These are phyloP conservation scores for Noctilio leporinus DNA, from an alignment of 2,113 vertebrate species.

Conservation along the genomic window DNA sequence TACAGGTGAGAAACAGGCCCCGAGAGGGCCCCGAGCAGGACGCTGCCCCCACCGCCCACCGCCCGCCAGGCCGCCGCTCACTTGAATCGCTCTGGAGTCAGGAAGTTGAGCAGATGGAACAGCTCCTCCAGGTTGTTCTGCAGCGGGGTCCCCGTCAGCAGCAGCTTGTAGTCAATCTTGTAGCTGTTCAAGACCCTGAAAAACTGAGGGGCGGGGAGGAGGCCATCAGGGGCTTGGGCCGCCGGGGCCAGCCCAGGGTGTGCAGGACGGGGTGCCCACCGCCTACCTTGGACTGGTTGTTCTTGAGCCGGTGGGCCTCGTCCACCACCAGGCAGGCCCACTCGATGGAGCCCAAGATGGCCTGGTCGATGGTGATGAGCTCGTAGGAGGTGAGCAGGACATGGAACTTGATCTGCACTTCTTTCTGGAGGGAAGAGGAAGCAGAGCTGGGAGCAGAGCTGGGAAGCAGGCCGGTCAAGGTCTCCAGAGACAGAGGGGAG, in stretches of 20 bases:
- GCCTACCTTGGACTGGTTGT: slow-evolving; percentile 97
- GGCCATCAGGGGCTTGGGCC: rapidly evolving
- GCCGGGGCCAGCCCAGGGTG: rapidly evolving
- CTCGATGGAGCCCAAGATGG: slow-evolving; percentile 92
- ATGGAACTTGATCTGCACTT: slow-evolving; percentile 96
- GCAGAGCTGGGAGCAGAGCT: background rate
- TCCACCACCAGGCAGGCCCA: slow-evolving; percentile 99
- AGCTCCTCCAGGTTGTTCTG: slow-evolving; percentile 99
- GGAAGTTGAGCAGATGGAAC: slow-evolving; percentile 98
- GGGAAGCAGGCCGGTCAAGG: background rate
- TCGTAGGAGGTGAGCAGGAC: slow-evolving; percentile 97
- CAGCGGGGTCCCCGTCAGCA: slow-evolving; percentile 95
- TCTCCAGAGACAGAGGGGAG: background rate
- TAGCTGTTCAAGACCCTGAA: slow-evolving; percentile 97
- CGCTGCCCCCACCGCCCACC: rapidly evolving
- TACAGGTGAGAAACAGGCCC: background rate
- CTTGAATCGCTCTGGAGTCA: slow-evolving; percentile 97
- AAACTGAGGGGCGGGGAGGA: slow-evolving; percentile 81
- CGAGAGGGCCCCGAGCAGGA: background rate
- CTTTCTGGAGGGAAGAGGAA: slow-evolving; percentile 83
- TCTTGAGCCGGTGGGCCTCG: slow-evolving; percentile 97
- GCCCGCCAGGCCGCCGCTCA: slow-evolving; percentile 68
- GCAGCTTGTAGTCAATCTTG: slow-evolving; percentile 98
- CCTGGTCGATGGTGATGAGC: slow-evolving; percentile 98
- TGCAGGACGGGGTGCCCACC: rapidly evolving